Percentiles rank a stretch among this genome's conserved stretches.
phyloP scores from a whole-genome alignment of 2,797 vertebrate species.

The Oryzias dopingdopingensis region DNA sequence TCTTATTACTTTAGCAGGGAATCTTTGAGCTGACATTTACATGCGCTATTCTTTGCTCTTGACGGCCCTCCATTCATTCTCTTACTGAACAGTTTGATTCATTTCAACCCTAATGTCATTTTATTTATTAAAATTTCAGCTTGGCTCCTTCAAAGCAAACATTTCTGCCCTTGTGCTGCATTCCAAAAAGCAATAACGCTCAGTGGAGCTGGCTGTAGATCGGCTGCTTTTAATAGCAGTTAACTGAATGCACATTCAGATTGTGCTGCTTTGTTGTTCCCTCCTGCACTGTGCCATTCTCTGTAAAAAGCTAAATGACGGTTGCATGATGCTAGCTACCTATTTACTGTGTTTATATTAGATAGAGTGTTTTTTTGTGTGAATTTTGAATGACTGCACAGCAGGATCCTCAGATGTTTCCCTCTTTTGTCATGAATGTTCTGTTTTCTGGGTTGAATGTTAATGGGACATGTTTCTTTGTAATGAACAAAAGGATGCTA shows the following conservation, averaged over 20 bases:
- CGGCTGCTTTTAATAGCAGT: constrained; percentile 4
- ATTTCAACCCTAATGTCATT: constrained; percentile 15
- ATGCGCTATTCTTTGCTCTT: background rate
- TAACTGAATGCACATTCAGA: background rate
- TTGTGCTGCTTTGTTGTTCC: constrained; percentile 1
- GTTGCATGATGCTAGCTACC: background rate
- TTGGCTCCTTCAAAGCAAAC: constrained; percentile 16
- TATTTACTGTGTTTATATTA: background rate
- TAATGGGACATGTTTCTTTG: too few species aligned
- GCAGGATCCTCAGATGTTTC: too few species aligned
- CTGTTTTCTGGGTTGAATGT: too few species aligned
- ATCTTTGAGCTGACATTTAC: background rate
- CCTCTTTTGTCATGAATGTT: too few species aligned
- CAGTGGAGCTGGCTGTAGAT: constrained; percentile 2
- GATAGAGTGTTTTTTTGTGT: constrained; percentile 9
- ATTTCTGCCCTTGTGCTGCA: constrained; percentile 8
- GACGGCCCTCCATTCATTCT: too few species aligned
- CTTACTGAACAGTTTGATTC: background rate
- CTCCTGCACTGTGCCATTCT: background rate
- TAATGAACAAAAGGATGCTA: too few species aligned
- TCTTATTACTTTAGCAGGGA: background rate
- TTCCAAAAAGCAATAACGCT: constrained; percentile 8
- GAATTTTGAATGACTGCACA: constrained; percentile 17
- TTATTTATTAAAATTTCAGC: constrained; percentile 6
- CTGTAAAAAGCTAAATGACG: constrained; percentile 8